phyloP scores from a whole-genome alignment of 1,140 invertebrate species.

The Drosophila athabasca region DNA sequence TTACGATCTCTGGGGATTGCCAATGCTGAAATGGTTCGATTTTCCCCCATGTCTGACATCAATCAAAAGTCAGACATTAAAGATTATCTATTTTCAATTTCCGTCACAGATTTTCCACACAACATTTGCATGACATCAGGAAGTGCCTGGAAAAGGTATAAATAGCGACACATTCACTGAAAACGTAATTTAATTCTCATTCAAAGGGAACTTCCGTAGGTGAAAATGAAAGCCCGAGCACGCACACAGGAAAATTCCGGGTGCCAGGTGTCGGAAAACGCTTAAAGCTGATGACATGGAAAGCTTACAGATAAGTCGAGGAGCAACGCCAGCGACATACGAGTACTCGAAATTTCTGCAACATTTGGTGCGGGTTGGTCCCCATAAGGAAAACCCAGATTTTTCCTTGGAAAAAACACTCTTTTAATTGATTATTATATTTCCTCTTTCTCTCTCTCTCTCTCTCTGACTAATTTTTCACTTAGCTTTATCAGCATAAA shows the following conservation, averaged over 20 bases:
- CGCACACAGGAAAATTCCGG: neutral
- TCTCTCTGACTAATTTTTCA: slow-evolving; percentile 34
- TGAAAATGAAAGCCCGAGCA: slow-evolving; percentile 1
- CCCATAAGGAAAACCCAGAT: neutral
- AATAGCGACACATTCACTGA: neutral
- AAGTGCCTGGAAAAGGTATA: neutral
- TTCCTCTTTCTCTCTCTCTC: neutral
- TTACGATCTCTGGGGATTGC: neutral
- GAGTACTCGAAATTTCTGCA: neutral
- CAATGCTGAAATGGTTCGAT: too few species aligned
- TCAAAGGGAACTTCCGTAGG: slow-evolving; percentile 4
- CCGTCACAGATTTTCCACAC: slow-evolving; percentile 22
- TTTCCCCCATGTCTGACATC: slow-evolving; percentile 1
- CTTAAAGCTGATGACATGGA: slow-evolving; percentile 51
- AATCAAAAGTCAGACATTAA: slow-evolving; percentile 26
- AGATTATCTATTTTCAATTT: slow-evolving; percentile 51
- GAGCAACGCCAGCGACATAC: neutral
- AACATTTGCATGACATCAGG: slow-evolving; percentile 24
- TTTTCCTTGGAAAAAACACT: neutral
- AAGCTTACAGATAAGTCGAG: slow-evolving; percentile 22
- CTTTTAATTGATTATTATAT: slow-evolving; percentile 34
- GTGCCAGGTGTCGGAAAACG: slow-evolving; percentile 11
- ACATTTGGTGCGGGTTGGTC: too few species aligned
- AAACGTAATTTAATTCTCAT: slow-evolving; percentile 46
- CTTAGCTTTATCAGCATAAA: slow-evolving; percentile 49